Evolutionary conservation across 2,113 vertebrate genomes (phyloP).

Genomic region (Gopherus flavomarginatus): DNA sequence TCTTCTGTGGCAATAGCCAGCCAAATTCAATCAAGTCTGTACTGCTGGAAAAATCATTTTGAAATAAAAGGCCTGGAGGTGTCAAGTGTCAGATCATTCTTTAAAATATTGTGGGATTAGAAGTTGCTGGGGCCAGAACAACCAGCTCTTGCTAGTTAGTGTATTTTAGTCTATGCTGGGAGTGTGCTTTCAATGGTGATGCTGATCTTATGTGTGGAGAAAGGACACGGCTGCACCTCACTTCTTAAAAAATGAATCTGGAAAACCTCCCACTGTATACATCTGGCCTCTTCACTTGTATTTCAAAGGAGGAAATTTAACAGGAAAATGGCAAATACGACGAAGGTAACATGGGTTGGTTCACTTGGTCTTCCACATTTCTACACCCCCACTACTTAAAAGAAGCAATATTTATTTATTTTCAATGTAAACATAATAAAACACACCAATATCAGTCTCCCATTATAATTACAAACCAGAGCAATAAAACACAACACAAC

Average conservation of each 20-base stretch:
- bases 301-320: neutral
- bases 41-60: neutral
- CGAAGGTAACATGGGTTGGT: neutral
- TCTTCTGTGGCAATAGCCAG: neutral
- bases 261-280: fast-evolving
- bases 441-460: neutral
- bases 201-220: neutral
- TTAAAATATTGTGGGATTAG: neutral
- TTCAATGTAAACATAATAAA: neutral
- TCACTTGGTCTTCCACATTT: neutral
- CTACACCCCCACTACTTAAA: neutral
- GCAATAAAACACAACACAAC: neutral
- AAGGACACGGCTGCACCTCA: fast-evolving
- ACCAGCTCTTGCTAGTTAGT: fast-evolving
- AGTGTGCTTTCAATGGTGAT: fast-evolving
- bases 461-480: neutral
- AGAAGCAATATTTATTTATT: neutral
- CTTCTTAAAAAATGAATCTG: neutral
- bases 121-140: neutral
- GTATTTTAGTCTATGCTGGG: fast-evolving
- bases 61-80: neutral
- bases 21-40: neutral
- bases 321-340: neutral
- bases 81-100: fast-evolving
- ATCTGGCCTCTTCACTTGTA: neutral